A percentile compares a stretch with the other conserved stretches of the same genome.
Evolutionary conservation across 2,797 vertebrate genomes (phyloP).

Genomic region (Kryptopterus vitreolus): DNA sequence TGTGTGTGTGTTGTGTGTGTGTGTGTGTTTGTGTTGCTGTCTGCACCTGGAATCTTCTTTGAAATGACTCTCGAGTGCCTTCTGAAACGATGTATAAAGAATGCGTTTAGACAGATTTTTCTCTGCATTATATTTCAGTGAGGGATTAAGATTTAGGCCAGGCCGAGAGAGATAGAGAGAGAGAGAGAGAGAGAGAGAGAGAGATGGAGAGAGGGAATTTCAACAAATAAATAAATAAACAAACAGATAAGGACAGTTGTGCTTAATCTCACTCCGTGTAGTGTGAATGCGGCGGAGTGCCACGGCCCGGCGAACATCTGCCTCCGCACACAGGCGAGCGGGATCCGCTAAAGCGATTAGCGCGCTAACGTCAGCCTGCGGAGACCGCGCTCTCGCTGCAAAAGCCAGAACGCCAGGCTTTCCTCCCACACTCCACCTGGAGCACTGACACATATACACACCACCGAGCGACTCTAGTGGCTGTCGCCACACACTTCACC

Average conservation of each 20-base stretch:
- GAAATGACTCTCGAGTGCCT: conserved; percentile 26
- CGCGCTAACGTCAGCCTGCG: conserved; percentile 61
- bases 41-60: conserved; percentile 34
- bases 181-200: too few species aligned
- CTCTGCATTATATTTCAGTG: conserved; percentile 11
- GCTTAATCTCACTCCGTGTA: conserved; percentile 71
- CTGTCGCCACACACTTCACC: conserved; percentile 6
- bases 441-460: conserved; percentile 42
- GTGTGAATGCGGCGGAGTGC: conserved; percentile 68
- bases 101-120: conserved; percentile 1
- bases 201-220: too few species aligned
- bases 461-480: conserved; percentile 29
- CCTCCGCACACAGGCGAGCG: conserved; percentile 64
- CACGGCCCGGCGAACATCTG: conserved; percentile 74
- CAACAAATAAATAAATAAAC: conserved; percentile 65
- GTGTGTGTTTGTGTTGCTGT: not conserved
- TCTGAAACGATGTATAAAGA: conserved; percentile 33
- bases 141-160: conserved; percentile 68
- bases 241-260: conserved; percentile 68
- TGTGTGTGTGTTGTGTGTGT: not conserved
- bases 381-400: conserved; percentile 54
- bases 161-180: conserved; percentile 35
- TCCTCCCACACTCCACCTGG: conserved; percentile 58
- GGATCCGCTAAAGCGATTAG: conserved; percentile 80
- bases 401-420: conserved; percentile 55